Conservation (phyloP, 2,888 invertebrate species). For the Tipula vernalis region DNA sequence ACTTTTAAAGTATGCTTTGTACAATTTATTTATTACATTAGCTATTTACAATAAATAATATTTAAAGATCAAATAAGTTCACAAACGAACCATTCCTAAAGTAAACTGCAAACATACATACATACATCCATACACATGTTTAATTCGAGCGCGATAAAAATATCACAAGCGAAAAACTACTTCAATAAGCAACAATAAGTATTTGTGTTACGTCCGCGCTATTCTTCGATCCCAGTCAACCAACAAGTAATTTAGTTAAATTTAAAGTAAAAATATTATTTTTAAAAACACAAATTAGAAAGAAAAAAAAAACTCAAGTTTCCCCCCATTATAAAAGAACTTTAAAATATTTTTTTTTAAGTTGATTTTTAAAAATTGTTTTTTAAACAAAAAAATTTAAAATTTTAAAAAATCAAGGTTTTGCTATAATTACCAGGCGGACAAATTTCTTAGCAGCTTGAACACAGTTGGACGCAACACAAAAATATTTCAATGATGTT, state of each 20-base stretch:
- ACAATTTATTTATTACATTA: no score
- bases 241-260: conserved; percentile 4
- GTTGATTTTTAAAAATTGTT: not conserved
- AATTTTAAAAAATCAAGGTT: not conserved
- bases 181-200: not conserved
- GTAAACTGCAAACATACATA: no score
- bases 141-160: not conserved
- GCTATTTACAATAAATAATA: no score
- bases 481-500: not conserved
- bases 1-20: not conserved
- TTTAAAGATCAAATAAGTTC: no score
- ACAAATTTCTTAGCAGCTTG: not conserved
- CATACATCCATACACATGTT: no score
- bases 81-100: no score
- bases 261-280: not conserved
- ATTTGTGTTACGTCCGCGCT: not conserved
- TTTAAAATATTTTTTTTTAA: not conserved
- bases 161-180: not conserved
- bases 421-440: not conserved
- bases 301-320: not conserved
- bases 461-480: not conserved
- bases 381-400: not conserved
- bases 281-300: not conserved
- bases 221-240: not conserved
- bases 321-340: not conserved